phyloP scores from a whole-genome alignment of 2,113 vertebrate genomes.

The Catharus bicknelli region DNA sequence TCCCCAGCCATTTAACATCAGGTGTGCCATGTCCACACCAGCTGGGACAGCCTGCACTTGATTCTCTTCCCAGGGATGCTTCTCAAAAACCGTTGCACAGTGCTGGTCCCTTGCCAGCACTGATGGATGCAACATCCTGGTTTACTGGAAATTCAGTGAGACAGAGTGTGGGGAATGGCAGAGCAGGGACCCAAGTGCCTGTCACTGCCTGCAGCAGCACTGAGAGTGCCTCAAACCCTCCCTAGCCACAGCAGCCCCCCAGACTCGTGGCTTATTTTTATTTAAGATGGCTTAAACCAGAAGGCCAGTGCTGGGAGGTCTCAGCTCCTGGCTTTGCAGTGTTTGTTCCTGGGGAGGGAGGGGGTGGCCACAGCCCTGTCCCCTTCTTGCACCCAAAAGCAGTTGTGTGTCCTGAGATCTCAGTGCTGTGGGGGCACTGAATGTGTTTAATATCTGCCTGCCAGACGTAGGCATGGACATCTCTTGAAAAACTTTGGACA shows the following conservation, averaged over 20 bases:
- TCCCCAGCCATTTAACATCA: background rate
- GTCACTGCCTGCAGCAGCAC: background rate
- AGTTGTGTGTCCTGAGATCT: background rate
- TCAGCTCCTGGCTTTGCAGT: background rate
- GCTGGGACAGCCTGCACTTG: background rate
- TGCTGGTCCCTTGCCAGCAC: background rate
- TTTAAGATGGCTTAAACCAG: background rate
- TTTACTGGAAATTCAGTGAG: slow-evolving; percentile 2
- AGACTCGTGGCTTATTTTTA: background rate
- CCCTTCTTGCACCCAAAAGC: background rate
- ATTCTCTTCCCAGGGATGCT: background rate
- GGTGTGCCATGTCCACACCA: background rate
- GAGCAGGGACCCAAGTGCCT: accelerated
- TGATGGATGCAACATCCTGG: background rate
- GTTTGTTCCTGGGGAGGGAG: background rate
- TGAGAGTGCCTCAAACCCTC: background rate
- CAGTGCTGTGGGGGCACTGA: accelerated
- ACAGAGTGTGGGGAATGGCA: accelerated
- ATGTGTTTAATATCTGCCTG: background rate
- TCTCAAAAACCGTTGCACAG: background rate
- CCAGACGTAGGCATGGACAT: accelerated
- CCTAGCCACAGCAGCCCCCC: background rate
- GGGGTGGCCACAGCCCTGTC: background rate
- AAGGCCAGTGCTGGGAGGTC: accelerated
- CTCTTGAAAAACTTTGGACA: background rate